Evolutionary conservation across 2,113 vertebrate species (phyloP).

Genomic region (Gymnogyps californianus): DNA sequence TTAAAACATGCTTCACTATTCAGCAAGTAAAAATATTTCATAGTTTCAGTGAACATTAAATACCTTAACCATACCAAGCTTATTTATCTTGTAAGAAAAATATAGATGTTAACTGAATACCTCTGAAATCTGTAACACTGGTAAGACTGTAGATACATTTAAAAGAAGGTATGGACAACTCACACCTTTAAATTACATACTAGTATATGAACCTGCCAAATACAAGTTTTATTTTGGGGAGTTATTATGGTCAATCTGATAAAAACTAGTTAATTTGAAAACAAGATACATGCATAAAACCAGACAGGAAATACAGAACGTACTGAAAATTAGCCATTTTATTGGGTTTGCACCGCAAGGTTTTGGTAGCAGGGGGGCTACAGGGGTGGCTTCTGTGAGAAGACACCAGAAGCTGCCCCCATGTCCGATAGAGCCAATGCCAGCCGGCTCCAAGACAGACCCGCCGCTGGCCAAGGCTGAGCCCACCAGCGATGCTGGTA

Average conservation of each 20-base stretch:
- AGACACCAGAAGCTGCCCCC: too few relatives aligned
- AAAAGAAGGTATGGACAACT: not conserved
- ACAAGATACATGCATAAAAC: not conserved
- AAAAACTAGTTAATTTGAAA: not conserved
- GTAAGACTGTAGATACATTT: not conserved
- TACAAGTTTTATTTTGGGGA: not conserved
- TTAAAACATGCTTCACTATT: not conserved
- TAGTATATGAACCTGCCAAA: not conserved
- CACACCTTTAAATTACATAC: not conserved
- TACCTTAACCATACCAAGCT: not conserved
- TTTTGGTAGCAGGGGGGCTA: fast-evolving
- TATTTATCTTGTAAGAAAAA: not conserved
- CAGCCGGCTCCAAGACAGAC: too few relatives aligned
- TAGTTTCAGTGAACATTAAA: not conserved
- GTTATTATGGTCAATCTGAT: not conserved
- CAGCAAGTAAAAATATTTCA: not conserved
- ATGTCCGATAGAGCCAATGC: too few relatives aligned
- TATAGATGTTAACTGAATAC: not conserved
- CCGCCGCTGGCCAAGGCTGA: too few relatives aligned
- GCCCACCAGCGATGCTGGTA: too few relatives aligned
- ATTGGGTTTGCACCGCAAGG: fast-evolving
- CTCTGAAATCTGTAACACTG: not conserved
- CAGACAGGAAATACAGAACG: not conserved
- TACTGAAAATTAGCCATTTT: not conserved
- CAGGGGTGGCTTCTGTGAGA: too few relatives aligned